Conservation (phyloP, 2,797 vertebrate genomes). For the Spinibarbus caldwelli region DNA sequence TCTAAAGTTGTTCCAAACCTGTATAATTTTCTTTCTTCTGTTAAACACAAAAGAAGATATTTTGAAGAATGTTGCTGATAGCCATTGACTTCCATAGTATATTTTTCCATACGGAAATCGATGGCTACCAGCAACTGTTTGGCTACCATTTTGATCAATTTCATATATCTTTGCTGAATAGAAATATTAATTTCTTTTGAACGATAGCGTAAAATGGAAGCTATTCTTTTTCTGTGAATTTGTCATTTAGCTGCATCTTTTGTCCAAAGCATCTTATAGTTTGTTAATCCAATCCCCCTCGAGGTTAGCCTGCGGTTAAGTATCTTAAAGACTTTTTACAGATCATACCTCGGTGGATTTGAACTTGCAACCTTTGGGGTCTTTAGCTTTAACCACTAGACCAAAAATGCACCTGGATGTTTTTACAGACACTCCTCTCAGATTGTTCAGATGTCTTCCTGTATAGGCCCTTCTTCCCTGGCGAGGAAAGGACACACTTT, state of each 20-base stretch:
- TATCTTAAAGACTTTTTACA: neutral
- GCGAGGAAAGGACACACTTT: neutral
- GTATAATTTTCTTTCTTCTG: neutral
- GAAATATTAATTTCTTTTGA: no score
- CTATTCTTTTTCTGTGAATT: neutral
- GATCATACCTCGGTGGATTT: neutral
- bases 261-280: neutral
- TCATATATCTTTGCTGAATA: no score
- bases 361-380: neutral
- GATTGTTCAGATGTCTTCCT: neutral
- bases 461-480: neutral
- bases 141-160: neutral
- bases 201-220: no score
- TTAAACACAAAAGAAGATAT: neutral
- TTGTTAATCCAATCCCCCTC: neutral
- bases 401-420: neutral
- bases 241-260: neutral
- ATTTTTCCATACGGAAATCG: neutral
- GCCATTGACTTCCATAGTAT: neutral
- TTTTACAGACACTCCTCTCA: conserved; percentile 10
- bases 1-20: no score
- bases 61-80: neutral
- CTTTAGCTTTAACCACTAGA: neutral
- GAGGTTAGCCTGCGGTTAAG: neutral
- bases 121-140: neutral